These are phyloP conservation scores for Trichacis sp. DNA, from an alignment of 2,888 invertebrate species.

Conservation along the genomic window DNA sequence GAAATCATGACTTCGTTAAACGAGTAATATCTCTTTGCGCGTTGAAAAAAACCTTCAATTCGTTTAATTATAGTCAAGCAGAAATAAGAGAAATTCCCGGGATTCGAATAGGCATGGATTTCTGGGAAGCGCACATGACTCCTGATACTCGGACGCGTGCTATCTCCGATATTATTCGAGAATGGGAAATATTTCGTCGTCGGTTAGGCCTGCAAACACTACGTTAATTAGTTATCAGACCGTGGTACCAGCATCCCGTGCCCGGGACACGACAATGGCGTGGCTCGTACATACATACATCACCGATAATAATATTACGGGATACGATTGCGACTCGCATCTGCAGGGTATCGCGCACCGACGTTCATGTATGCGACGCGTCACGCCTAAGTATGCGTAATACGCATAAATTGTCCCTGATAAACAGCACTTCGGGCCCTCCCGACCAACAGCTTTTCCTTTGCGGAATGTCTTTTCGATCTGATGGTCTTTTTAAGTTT, in stretches of 20 bases:
- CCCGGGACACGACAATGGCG: conserved; percentile 54
- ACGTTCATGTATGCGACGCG: conserved; percentile 40
- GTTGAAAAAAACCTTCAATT: too few relatives aligned
- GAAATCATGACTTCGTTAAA: too few relatives aligned
- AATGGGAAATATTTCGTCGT: conserved; percentile 45
- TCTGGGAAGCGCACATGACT: conserved; percentile 2
- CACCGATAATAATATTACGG: conserved; percentile 49
- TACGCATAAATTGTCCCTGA: conserved; percentile 40
- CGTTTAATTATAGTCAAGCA: too few relatives aligned
- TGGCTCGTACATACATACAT: conserved; percentile 52
- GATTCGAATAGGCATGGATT: conserved; percentile 16
- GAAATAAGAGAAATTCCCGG: too few relatives aligned
- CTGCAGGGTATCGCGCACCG: conserved; percentile 36
- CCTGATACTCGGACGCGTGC: conserved; percentile 20
- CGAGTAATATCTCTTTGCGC: too few relatives aligned
- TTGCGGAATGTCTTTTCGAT: neutral
- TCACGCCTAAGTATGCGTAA: conserved; percentile 39
- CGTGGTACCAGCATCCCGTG: conserved; percentile 42
- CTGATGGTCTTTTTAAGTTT: neutral
- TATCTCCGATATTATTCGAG: conserved; percentile 38
- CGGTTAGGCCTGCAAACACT: conserved; percentile 48
- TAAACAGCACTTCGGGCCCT: conserved; percentile 39
- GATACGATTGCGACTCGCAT: conserved; percentile 44
- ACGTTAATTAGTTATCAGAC: conserved; percentile 50
- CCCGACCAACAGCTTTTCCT: neutral